Conservation (phyloP, 2,113 vertebrate genomes). For the Cynocephalus volans region DNA sequence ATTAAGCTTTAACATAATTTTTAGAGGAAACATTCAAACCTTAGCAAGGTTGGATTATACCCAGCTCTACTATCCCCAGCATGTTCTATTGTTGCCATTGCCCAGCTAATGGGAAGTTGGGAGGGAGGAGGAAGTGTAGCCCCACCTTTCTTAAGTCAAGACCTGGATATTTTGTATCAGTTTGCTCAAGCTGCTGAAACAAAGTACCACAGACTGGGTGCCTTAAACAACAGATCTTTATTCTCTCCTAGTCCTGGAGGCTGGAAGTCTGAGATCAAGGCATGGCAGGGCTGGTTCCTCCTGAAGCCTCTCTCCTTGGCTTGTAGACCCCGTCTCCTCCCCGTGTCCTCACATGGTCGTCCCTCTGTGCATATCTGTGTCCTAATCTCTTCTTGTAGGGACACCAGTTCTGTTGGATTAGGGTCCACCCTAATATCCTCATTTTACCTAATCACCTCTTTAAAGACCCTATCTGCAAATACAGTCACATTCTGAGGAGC, state of each 20-base stretch:
- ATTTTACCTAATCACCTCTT: not conserved
- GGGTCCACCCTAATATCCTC: not conserved
- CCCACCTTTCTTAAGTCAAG: not conserved
- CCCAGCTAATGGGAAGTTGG: not conserved
- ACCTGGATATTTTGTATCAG: not conserved
- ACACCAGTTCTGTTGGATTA: no score
- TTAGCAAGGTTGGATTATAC: no score
- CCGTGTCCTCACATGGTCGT: no score
- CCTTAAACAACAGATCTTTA: not conserved
- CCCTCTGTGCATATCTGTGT: no score
- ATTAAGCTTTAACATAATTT: no score
- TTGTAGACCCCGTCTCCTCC: no score
- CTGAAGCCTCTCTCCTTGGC: no score
- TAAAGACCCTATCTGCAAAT: not conserved
- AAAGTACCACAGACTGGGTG: not conserved
- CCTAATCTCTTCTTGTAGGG: no score
- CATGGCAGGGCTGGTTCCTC: no score
- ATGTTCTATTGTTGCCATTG: not conserved
- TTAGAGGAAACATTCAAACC: no score
- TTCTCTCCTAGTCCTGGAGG: accelerated
- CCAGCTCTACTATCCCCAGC: not conserved
- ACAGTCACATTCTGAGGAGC: not conserved
- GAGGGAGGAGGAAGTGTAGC: not conserved
- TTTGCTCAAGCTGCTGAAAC: not conserved
- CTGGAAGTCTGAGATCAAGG: not conserved